A percentile compares a stretch with the other conserved stretches of the same genome.
Conservation (phyloP, 2,797 vertebrate species). For the Acanthiza pusilla region DNA sequence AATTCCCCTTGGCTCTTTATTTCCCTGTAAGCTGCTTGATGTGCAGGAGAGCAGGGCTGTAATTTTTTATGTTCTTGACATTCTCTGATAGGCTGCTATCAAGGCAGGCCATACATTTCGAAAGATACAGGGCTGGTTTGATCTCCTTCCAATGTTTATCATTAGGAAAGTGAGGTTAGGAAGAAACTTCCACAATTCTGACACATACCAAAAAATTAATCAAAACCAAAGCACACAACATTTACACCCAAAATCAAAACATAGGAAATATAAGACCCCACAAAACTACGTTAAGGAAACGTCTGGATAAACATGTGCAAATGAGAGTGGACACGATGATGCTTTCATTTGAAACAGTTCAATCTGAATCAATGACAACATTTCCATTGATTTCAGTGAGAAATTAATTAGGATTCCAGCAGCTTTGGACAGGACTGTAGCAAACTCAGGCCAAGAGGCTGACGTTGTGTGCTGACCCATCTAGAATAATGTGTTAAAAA, state of each 20-base stretch:
- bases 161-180: background rate
- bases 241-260: conserved; percentile 28
- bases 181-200: background rate
- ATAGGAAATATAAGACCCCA: background rate
- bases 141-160: background rate
- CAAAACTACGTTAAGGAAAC: conserved; percentile 2
- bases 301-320: conserved; percentile 3
- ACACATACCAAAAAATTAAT: background rate
- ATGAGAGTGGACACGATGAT: background rate
- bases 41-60: background rate
- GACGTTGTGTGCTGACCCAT: background rate
- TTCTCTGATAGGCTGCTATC: background rate
- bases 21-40: background rate
- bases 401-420: background rate
- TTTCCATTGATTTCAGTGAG: background rate
- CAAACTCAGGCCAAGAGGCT: background rate
- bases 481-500: background rate
- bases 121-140: conserved; percentile 2
- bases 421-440: background rate
- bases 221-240: background rate
- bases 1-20: background rate
- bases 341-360: background rate
- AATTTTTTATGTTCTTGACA: background rate
- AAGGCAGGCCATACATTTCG: background rate
- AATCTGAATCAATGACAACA: background rate